Percentiles rank a stretch among this genome's conserved stretches.
phyloP scores from a whole-genome alignment of 2,113 vertebrate genomes.

The Petroica traversi region DNA sequence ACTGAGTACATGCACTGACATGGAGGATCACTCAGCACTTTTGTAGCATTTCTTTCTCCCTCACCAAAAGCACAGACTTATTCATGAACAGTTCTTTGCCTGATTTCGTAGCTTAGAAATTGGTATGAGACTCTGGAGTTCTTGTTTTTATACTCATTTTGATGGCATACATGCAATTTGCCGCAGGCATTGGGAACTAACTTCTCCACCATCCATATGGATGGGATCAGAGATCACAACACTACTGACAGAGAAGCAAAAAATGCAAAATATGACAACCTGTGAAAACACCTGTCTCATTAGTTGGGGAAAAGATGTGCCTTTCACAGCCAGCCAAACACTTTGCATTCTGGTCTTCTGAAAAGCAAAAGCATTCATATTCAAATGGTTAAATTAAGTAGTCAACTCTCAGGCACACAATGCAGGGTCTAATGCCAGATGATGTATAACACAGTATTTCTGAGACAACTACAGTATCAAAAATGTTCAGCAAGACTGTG shows the following conservation, averaged over 20 bases:
- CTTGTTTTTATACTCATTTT: not conserved
- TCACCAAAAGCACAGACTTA: not conserved
- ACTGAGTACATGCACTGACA: not conserved
- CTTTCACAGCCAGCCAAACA: constrained; percentile 26
- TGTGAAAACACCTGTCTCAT: constrained; percentile 47
- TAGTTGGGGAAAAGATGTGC: constrained; percentile 6
- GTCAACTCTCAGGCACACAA: not conserved
- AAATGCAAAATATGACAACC: constrained; percentile 6
- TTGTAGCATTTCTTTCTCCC: not conserved
- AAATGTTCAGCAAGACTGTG: not conserved
- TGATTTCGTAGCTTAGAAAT: not conserved
- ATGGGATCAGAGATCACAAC: constrained; percentile 46
- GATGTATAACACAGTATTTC: not conserved
- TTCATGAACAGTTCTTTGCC: not conserved
- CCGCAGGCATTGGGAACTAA: not conserved
- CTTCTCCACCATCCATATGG: constrained; percentile 1
- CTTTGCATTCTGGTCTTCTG: not conserved
- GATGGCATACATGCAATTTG: not conserved
- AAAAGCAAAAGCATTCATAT: constrained; percentile 3
- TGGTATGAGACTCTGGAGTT: not conserved
- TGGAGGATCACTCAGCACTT: not conserved
- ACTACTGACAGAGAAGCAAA: not conserved
- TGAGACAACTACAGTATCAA: not conserved
- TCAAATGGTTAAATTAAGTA: not conserved
- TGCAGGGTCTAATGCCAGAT: not conserved